phyloP scores from a whole-genome alignment of 2,888 invertebrate genomes.

The Cistogaster globosa region DNA sequence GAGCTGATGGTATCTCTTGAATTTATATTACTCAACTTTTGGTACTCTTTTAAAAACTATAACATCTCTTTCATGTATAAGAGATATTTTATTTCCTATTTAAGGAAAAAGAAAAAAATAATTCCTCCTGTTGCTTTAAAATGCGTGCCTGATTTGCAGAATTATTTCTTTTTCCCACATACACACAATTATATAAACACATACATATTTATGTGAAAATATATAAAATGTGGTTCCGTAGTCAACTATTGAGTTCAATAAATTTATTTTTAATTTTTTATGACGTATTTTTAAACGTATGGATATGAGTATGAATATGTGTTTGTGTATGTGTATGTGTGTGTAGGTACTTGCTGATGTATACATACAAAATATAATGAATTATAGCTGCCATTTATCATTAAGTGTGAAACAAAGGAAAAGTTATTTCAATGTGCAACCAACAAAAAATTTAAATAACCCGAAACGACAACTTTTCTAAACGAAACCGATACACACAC shows the following conservation, averaged over 20 bases:
- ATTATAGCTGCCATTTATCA: constrained; percentile 15
- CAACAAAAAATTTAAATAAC: constrained; percentile 12
- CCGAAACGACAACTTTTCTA: background rate
- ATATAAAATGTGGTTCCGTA: constrained; percentile 1
- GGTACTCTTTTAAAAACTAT: too few relatives aligned
- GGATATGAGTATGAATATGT: background rate
- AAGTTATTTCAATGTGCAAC: constrained; percentile 21
- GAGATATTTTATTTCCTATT: constrained; percentile 14
- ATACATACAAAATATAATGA: background rate
- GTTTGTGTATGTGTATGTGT: background rate
- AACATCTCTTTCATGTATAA: constrained; percentile 8
- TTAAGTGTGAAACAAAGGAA: background rate
- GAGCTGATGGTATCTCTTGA: too few relatives aligned
- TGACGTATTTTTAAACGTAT: constrained; percentile 25
- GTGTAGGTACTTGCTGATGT: background rate
- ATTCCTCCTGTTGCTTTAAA: constrained; percentile 70
- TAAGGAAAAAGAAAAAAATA: background rate
- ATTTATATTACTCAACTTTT: too few relatives aligned
- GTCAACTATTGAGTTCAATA: constrained; percentile 15
- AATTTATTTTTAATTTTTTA: constrained; percentile 19
- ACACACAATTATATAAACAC: background rate
- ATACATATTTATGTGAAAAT: background rate
- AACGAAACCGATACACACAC: background rate
- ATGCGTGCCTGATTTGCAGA: constrained; percentile 60
- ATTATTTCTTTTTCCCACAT: background rate